Evolutionary conservation across 2,797 vertebrate species (phyloP).

Genomic region (Brachyalestes nurse): DNA sequence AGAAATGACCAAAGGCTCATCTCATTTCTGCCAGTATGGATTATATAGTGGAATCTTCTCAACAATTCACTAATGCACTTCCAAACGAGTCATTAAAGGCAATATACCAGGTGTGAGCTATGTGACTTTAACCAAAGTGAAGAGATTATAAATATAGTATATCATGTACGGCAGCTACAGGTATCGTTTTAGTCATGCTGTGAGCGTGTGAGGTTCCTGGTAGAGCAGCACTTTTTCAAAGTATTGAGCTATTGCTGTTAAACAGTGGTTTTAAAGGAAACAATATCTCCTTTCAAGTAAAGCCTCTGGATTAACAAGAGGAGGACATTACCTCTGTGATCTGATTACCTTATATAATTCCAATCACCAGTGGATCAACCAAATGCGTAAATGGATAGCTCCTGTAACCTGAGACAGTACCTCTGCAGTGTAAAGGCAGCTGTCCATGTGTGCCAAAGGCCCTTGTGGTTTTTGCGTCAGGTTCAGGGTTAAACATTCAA

Average conservation of each 20-base stretch:
- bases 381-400: conserved; percentile 48
- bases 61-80: not conserved
- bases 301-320: conserved; percentile 28
- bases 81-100: not conserved
- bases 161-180: not conserved
- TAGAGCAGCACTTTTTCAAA: not conserved
- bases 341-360: conserved; percentile 44
- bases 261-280: conserved; percentile 34
- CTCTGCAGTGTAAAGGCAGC: not conserved
- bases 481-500: conserved; percentile 13
- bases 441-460: conserved; percentile 4
- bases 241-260: conserved; percentile 22
- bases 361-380: conserved; percentile 46
- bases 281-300: conserved; percentile 34
- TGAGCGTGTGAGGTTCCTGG: conserved; percentile 18
- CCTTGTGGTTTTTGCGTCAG: conserved; percentile 8
- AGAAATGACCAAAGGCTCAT: not conserved
- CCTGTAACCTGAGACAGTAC: conserved; percentile 40
- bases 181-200: conserved; percentile 13
- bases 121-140: not conserved
- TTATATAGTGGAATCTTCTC: not conserved
- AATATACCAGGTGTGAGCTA: not conserved
- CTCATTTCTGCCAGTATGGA: not conserved
- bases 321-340: conserved; percentile 35
- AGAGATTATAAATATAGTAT: not conserved